Base-by-base conservation (phyloP, 2,797 vertebrate species). In the Ispidina picta region DNA sequence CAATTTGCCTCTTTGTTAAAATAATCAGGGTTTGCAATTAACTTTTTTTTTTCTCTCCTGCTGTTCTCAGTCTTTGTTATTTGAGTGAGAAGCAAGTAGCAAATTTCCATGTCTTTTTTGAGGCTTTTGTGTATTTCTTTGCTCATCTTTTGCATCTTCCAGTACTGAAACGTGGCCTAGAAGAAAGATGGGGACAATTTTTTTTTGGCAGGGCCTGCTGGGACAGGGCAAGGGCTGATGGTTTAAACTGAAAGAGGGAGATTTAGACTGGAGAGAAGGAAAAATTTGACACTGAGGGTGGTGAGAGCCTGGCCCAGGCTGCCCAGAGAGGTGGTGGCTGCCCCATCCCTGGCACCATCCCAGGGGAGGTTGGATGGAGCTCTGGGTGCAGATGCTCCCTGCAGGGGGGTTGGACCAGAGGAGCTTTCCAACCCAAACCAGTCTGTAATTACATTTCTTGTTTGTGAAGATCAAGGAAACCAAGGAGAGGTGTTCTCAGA, bases 1-100 rank as follows among this genome's bases (percentile, higher is more conserved):
- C 58, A 35, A 83, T 83, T 87, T 89, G 14, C 5, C 48, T 62
- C 39, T 79, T 82, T 89, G 71, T 65, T 77, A 66, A 92, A 92
- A 91, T 74, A 89, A 85, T 74, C 71, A 88, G 44, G 68, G 56
- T 25, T 93, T 66, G 58, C 80, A 87, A 87, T 73, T 26, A 72
- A 19, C 16, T 56, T 16, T 71, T 64, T 69, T 39, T 52, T 60
- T 51, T 21, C 20, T 11, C 10, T 19, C 18, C 44, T 12, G 69
- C 29, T 75, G 23, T 41, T 92, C 25, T 54, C 55, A 59, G 41
- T 81, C 48, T 75, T 70, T 72, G 35, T 39, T 83, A 31, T 51
- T 74, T 81, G 52, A 48, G 55, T 68, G 48, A 62, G 15, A 26
- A 88, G 15, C 43, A 70, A 59, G 14, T 8, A 65, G 51, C 43